A percentile compares a stretch with the other conserved stretches of the same genome.
Conservation (phyloP, 2,797 vertebrate genomes). For the Hippopotamyrus pictus region DNA sequence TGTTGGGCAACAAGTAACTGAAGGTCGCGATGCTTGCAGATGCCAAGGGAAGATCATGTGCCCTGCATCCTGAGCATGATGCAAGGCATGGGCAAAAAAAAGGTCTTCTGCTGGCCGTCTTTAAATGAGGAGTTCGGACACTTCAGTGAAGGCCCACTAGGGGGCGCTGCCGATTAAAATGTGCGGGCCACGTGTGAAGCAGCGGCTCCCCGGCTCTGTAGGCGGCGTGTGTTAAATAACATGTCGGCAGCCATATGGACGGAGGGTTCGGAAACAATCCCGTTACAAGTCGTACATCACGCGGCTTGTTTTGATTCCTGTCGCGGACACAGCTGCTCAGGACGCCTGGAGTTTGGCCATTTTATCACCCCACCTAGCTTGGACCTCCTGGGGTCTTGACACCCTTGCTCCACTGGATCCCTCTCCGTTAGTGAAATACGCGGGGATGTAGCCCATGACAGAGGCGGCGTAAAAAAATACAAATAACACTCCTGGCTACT, state of each 20-base stretch:
- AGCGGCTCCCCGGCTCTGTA: conserved; percentile 59
- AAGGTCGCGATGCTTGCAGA: not conserved
- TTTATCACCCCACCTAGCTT: conserved; percentile 50
- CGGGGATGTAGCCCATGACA: not conserved
- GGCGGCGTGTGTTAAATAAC: conserved; percentile 74
- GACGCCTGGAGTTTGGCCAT: conserved; percentile 59
- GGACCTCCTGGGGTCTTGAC: conserved; percentile 38
- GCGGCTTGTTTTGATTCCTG: conserved; percentile 82
- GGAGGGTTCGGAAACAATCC: conserved; percentile 82
- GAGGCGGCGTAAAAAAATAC: not conserved
- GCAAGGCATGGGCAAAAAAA: not conserved
- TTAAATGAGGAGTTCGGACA: not conserved
- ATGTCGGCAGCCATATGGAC: conserved; percentile 75
- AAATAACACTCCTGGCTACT: not conserved
- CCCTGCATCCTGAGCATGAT: not conserved
- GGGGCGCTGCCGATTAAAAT: not conserved
- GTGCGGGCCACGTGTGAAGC: conserved; percentile 72
- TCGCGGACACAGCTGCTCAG: conserved; percentile 78
- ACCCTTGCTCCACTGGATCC: conserved; percentile 29
- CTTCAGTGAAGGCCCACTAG: not conserved
- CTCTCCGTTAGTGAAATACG: not conserved
- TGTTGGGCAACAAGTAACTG: not conserved
- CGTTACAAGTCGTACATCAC: conserved; percentile 88
- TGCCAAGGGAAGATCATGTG: not conserved
- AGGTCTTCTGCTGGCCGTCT: not conserved